These are phyloP conservation scores for Heterotis niloticus DNA, from an alignment of 2,113 vertebrate genomes.

Conservation along the genomic window DNA sequence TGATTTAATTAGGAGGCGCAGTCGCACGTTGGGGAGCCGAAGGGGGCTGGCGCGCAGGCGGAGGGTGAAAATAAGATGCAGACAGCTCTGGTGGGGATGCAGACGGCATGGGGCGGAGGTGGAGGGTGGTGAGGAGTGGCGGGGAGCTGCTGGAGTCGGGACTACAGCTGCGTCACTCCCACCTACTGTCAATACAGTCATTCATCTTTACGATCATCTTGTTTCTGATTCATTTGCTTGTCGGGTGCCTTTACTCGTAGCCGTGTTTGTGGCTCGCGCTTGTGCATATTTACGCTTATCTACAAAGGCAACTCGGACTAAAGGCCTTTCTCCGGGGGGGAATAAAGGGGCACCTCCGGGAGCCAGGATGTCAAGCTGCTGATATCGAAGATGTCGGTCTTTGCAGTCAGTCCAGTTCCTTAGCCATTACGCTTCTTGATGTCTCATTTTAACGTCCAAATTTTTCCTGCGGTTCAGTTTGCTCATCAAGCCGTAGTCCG, in stretches of 20 bases:
- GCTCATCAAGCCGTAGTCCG: not conserved
- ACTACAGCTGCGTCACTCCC: conserved; percentile 2
- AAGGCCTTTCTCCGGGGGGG: not conserved
- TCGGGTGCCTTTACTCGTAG: too few relatives aligned
- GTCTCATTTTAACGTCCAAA: too few relatives aligned
- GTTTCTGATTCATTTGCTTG: too few relatives aligned
- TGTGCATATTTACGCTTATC: not conserved
- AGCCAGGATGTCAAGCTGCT: too few relatives aligned
- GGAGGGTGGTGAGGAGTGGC: conserved; percentile 15
- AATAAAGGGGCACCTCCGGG: not conserved
- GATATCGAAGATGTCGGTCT: too few relatives aligned
- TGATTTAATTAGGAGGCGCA: conserved; percentile 61
- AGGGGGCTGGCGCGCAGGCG: conserved; percentile 53
- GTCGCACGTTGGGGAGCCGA: conserved; percentile 45
- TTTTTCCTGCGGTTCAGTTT: too few relatives aligned
- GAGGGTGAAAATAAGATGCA: conserved; percentile 67
- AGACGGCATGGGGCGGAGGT: conserved; percentile 10
- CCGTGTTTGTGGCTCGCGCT: too few relatives aligned
- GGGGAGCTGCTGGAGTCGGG: not conserved
- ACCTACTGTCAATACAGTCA: not conserved
- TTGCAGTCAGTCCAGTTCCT: too few relatives aligned
- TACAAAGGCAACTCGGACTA: not conserved
- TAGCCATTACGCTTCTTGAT: too few relatives aligned
- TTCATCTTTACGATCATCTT: not conserved
- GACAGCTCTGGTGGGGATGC: conserved; percentile 49